These are phyloP conservation scores for Paragorgia papillata DNA, from an alignment of 92 coral and sea anemone genomes.

Conservation along the genomic window DNA sequence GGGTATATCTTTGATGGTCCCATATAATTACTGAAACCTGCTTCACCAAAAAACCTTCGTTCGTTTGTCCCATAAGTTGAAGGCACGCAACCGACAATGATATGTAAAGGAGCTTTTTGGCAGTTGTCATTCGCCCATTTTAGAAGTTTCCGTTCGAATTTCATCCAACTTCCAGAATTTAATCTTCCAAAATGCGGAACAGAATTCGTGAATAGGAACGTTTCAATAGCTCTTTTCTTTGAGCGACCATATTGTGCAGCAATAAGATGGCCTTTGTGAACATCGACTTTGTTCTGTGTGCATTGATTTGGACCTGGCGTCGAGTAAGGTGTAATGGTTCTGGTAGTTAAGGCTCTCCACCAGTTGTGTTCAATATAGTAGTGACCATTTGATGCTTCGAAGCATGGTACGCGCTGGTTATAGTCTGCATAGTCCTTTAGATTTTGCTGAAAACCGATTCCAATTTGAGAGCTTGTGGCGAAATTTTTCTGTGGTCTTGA, in stretches of 20 bases:
- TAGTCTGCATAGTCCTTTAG: slow-evolving; percentile 29
- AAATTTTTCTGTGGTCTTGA: slow-evolving; percentile 9
- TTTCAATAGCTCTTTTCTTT: neutral
- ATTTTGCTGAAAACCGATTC: slow-evolving; percentile 44
- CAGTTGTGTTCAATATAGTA: slow-evolving; percentile 16
- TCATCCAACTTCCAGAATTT: slow-evolving; percentile 40
- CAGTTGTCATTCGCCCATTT: slow-evolving; percentile 48
- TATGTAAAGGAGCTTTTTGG: slow-evolving; percentile 46
- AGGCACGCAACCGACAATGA: slow-evolving; percentile 57
- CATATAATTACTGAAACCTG: too few relatives aligned
- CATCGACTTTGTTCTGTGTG: neutral
- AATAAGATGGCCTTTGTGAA: slow-evolving; percentile 55
- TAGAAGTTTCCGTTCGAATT: slow-evolving; percentile 22
- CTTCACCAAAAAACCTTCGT: slow-evolving; percentile 33
- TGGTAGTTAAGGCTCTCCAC: slow-evolving; percentile 3
- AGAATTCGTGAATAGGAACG: slow-evolving; percentile 58
- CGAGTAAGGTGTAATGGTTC: neutral
- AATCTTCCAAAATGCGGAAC: slow-evolving; percentile 58
- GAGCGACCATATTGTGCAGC: slow-evolving; percentile 48
- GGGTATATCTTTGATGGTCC: neutral
- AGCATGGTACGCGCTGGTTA: slow-evolving; percentile 28
- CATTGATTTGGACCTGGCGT: neutral
- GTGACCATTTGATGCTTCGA: neutral
- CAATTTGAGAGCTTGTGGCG: neutral
- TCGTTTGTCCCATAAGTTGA: slow-evolving; percentile 43